Evolutionary conservation across 2,888 invertebrate species (phyloP).

Genomic region (Conus canariensis): DNA sequence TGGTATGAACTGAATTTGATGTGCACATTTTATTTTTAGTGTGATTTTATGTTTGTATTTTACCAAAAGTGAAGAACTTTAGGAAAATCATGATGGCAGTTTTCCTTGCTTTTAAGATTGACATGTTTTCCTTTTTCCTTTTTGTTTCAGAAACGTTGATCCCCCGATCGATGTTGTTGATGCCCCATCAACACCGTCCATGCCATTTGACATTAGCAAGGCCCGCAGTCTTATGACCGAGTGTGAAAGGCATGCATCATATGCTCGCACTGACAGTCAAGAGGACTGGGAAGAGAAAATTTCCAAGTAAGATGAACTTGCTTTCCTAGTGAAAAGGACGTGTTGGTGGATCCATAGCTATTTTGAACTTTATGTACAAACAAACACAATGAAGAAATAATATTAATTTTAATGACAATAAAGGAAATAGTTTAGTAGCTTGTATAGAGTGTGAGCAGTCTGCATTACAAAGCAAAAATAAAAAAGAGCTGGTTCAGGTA

Average conservation of each 20-base stretch:
- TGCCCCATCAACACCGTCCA: conserved; percentile 30
- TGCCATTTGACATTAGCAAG: conserved; percentile 75
- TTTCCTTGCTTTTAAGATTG: background rate
- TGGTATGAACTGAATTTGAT: no score
- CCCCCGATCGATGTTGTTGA: conserved; percentile 44
- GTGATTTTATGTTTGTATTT: no score
- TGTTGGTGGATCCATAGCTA: background rate
- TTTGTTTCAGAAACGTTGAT: conserved; percentile 16
- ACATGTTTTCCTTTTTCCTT: background rate
- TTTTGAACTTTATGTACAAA: background rate
- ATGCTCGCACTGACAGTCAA: conserved; percentile 81
- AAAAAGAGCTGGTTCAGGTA: no score
- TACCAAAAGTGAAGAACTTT: background rate
- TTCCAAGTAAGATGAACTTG: conserved; percentile 18
- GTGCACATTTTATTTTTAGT: no score
- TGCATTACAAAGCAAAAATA: no score
- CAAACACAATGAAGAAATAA: background rate
- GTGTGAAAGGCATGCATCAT: conserved; percentile 84
- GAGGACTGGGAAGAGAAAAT: conserved; percentile 86
- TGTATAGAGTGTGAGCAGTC: no score
- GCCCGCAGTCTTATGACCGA: conserved; percentile 86
- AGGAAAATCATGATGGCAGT: background rate
- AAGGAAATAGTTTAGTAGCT: no score
- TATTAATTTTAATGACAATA: no score
- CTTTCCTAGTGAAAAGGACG: background rate